Conservation (phyloP, 2,888 invertebrate genomes). For the Sesia apiformis region DNA sequence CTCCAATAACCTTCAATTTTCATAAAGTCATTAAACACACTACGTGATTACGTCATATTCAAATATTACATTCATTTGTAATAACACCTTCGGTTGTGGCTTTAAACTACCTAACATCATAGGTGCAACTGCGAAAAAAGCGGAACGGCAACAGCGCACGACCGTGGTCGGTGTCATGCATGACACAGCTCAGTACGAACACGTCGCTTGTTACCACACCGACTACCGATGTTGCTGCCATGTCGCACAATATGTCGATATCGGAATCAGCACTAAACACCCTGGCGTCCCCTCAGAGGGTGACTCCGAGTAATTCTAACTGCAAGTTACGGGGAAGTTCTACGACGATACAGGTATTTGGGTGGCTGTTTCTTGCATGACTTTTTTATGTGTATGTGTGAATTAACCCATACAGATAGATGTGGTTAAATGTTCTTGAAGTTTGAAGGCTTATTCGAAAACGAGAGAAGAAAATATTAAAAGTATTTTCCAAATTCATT, state of each 20-base stretch:
- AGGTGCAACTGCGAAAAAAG: constrained; percentile 80
- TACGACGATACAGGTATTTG: constrained; percentile 60
- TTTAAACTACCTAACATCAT: constrained; percentile 7
- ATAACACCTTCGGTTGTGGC: background rate
- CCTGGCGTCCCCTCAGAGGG: constrained; percentile 71
- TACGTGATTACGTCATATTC: no score
- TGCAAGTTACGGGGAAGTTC: constrained; percentile 63
- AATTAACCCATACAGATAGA: no score
- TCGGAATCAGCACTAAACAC: constrained; percentile 92
- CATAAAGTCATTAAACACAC: no score
- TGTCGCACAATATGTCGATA: constrained; percentile 82
- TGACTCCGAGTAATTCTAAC: constrained; percentile 54
- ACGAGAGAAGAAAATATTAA: no score
- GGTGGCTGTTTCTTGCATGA: background rate
- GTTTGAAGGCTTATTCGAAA: no score
- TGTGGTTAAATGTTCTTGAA: no score
- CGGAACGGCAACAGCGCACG: constrained; percentile 74
- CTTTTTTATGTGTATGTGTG: no score
- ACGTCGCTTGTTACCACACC: constrained; percentile 58
- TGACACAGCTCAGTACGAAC: constrained; percentile 80
- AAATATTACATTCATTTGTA: background rate
- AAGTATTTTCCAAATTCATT: no score
- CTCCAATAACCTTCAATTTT: no score
- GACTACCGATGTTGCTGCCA: constrained; percentile 40
- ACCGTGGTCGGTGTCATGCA: constrained; percentile 92